Percentiles rank a stretch among this genome's conserved stretches.
Evolutionary conservation across 23 tunicate genomes (phyloP).

Genomic region (Botrylloides violaceus): DNA sequence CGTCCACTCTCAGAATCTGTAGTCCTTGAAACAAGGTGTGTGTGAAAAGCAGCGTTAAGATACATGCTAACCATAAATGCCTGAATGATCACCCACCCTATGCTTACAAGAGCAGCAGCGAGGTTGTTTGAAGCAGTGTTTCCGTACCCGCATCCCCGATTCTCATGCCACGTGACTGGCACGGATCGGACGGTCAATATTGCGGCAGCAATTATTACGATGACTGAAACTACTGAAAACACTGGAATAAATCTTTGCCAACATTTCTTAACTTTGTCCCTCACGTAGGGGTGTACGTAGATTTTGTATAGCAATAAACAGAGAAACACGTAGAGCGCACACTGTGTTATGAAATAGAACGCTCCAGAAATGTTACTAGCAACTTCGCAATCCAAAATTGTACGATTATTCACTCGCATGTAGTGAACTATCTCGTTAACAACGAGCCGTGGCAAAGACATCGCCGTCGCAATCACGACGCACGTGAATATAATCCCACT

Average conservation of each 20-base stretch:
- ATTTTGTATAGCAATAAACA: neutral
- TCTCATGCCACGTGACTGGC: neutral
- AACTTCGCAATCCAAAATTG: neutral
- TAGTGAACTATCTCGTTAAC: neutral
- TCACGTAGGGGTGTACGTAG: neutral
- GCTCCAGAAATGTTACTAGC: neutral
- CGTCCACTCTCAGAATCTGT: neutral
- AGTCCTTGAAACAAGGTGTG: neutral
- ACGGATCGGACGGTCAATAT: neutral
- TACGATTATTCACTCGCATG: neutral
- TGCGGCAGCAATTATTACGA: neutral
- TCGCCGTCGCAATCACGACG: neutral
- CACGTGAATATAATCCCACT: neutral
- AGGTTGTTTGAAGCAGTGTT: neutral
- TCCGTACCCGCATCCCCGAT: neutral
- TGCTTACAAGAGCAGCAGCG: neutral
- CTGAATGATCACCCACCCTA: neutral
- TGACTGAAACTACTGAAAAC: neutral
- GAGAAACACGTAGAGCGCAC: neutral
- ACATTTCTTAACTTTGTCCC: neutral
- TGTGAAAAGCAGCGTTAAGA: neutral
- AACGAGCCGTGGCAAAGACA: neutral
- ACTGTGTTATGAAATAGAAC: neutral
- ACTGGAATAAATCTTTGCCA: neutral
- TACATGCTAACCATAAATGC: neutral